These are phyloP conservation scores for Volucella inflata DNA, from an alignment of 2,888 invertebrate genomes.

Conservation along the genomic window DNA sequence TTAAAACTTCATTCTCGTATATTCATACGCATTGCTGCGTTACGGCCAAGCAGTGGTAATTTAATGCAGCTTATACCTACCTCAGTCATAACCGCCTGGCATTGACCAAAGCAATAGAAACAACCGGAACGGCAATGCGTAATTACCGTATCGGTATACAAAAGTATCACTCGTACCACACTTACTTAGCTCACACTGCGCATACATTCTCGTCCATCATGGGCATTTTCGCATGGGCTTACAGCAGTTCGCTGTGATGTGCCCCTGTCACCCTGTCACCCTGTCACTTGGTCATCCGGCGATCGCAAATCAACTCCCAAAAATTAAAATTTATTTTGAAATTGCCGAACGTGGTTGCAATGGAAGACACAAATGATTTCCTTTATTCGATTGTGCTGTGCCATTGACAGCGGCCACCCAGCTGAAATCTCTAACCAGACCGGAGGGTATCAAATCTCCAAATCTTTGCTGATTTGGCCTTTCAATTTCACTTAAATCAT, in stretches of 20 bases:
- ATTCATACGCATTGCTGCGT: constrained; percentile 14
- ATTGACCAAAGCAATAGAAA: not conserved
- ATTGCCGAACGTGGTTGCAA: constrained; percentile 33
- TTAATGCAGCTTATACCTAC: constrained; percentile 76
- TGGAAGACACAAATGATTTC: constrained; percentile 58
- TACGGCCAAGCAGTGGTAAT: constrained; percentile 53
- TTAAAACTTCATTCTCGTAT: constrained; percentile 54
- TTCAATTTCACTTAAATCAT: constrained; percentile 75
- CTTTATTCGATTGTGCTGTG: constrained; percentile 73
- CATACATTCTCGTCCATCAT: constrained; percentile 60
- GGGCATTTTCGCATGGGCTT: constrained; percentile 29
- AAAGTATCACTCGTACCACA: constrained; percentile 43
- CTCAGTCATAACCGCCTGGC: constrained; percentile 24
- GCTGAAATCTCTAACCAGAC: constrained; percentile 16
- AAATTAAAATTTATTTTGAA: constrained; percentile 54
- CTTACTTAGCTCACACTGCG: no score
- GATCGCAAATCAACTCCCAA: constrained; percentile 54
- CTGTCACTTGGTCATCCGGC: not conserved
- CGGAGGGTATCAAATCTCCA: constrained; percentile 69
- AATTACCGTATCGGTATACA: constrained; percentile 71
- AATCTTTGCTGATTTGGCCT: constrained; percentile 67
- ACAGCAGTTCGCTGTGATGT: constrained; percentile 6
- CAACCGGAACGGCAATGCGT: constrained; percentile 25
- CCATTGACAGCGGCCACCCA: constrained; percentile 74
- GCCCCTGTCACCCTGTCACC: constrained; percentile 41